Evolutionary conservation across 2,888 invertebrate genomes (phyloP), one percentile per base, ranked within the genome.

Genomic region (Gandaritis pyraliata): DNA sequence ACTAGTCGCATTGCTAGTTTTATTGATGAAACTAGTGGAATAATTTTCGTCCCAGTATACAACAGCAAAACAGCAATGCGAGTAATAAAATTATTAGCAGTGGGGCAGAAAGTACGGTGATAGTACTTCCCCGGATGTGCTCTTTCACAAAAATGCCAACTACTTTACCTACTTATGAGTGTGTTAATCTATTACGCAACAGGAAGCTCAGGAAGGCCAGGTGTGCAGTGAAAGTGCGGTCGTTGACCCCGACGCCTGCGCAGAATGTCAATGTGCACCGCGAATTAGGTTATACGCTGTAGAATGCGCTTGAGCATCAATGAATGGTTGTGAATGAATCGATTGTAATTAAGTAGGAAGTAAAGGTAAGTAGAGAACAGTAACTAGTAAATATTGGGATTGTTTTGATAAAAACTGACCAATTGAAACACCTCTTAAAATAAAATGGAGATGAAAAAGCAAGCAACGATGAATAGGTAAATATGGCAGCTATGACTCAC

Each of bases 261-360:
- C 65, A 47, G 56, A 72, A 72, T 82, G 78, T 79, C 82, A 82
- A 82, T 82, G 78, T 72, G 75, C 54, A 58, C 16, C 2, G 39
- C n/a, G 58, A 56, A 78, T 72, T 78, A 57, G 79, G 79, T 76
- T 76, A 78, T 67, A 70, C 47, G 39, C 55, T 36, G 4, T 13
- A 50, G 50, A 52, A 47, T 58, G 47, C 23, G n/a, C n/a, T 29
- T 29, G 29, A 8, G 30, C 49, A 29, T 51, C 38, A 51, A 51
- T 58, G 51, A 30, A 15, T 51, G 8, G 23, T 41, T 11, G 38
- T 50, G 45, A 58, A 54, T 49, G 53, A 52, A 52, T n/a, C 16
- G 36, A 43, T 15, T 13, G 15, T 48, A 15, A n/a, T 4, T 12
- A n/a, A 38, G 3, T 12, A 12, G n/a, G 11, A 33, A 33, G 8